Conservation (phyloP, 2,113 vertebrate genomes). For the Pedionomus torquatus region DNA sequence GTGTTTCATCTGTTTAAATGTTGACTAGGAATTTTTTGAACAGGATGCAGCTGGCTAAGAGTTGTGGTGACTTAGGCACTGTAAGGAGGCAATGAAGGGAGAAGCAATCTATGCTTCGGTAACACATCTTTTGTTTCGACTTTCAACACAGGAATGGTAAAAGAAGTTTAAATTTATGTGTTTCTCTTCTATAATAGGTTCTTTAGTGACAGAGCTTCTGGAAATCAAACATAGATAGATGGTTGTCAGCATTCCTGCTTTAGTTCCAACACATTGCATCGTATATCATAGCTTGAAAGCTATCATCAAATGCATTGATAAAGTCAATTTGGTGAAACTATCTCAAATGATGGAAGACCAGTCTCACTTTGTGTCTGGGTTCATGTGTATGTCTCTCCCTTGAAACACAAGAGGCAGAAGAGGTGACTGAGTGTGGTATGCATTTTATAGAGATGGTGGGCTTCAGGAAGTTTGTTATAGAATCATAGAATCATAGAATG, state of each 20-base stretch:
- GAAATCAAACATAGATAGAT: slow-evolving; percentile 13
- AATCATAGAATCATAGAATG: no score
- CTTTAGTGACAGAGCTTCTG: not conserved
- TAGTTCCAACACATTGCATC: not conserved
- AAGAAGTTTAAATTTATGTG: not conserved
- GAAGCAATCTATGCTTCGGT: not conserved
- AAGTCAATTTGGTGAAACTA: not conserved
- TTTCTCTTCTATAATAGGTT: not conserved
- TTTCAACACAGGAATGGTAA: not conserved
- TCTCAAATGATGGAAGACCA: not conserved
- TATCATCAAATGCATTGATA: slow-evolving; percentile 1
- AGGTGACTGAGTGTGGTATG: not conserved
- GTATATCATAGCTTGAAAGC: not conserved
- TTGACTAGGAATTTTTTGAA: not conserved
- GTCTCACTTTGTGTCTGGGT: not conserved
- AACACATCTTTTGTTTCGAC: not conserved
- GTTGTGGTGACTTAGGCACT: not conserved
- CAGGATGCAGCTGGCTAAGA: not conserved
- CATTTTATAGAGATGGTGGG: not conserved
- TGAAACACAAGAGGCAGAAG: not conserved
- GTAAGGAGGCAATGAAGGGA: not conserved
- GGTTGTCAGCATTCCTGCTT: not conserved
- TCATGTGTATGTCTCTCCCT: not conserved
- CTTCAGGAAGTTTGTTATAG: not conserved
- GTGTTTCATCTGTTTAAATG: not conserved